Evolutionary conservation across 2,797 vertebrate species (phyloP), one percentile per base, ranked within the genome.

Genomic region (Nyctalus aviator): DNA sequence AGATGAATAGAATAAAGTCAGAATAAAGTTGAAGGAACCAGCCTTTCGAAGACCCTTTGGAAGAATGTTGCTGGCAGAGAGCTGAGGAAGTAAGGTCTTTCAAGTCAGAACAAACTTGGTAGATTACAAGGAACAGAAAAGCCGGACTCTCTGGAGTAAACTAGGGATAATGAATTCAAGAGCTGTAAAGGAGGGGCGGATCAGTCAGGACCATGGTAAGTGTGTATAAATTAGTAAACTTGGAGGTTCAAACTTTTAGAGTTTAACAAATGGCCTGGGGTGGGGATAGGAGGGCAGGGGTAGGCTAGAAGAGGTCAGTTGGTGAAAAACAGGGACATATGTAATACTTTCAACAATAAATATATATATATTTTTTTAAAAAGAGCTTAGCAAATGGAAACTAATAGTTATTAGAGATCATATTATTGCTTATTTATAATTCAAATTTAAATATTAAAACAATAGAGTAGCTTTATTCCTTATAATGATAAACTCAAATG

Each of bases 311-410:
- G 25, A 2, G 25, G 57, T 27, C 57, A 59, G 23, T 59, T 10
- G 23, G 57, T 59, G 57, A 59, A 59, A 59, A 59, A 27, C 8
- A 2, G 57, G 57, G 57, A 27, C 25, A 13, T 59, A 27, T 59
- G 23, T 27, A 59, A 59, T 59, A 59, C 57, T 59, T 25, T 59
- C 2, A 59, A 59, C 55, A 27, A 59, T 59, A 59, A 59, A 59
- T 59, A 59, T 41, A n/a, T n/a, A n/a, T n/a, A n/a, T n/a, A n/a
- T 57, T 13, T 59, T 59, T 59, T 59, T 12, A 5, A 59, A 83
- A 87, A 37, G 68, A 94, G 30, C 10, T 78, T 18, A 79, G 4
- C 72, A 88, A 87, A 66, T 86, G n/a, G 50, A 86, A 85, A 69
- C 23, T 50, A 18, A 14, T 46, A 66, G 64, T 82, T 64, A 35